Percentiles rank a stretch among this genome's conserved stretches.
Evolutionary conservation across 1,140 invertebrate species (phyloP).

Genomic region (Anoplophora glabripennis): DNA sequence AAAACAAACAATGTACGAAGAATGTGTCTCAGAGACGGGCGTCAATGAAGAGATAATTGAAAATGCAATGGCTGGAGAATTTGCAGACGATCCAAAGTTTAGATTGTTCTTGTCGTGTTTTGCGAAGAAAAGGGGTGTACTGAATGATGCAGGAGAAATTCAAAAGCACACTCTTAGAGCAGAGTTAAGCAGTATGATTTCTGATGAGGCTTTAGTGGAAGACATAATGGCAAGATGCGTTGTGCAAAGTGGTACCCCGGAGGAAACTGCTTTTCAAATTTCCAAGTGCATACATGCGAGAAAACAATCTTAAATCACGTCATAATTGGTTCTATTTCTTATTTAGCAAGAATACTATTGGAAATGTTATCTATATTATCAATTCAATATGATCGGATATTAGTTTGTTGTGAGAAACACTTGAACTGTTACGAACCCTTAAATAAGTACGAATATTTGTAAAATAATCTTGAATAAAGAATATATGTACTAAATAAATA

Average conservation of each 20-base stretch:
- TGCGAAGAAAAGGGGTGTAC: conserved; percentile 47
- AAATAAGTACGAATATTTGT: no score
- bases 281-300: not conserved
- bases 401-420: no score
- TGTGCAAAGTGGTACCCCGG: not conserved
- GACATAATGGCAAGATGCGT: not conserved
- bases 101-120: conserved; percentile 49
- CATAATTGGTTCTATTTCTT: no score
- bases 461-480: no score
- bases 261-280: conserved; percentile 3
- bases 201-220: conserved; percentile 29
- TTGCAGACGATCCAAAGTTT: conserved; percentile 45
- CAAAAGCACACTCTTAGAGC: conserved; percentile 44
- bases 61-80: conserved; percentile 46
- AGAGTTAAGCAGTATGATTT: conserved; percentile 35
- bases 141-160: conserved; percentile 42
- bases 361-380: no score
- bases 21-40: not conserved
- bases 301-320: no score
- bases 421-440: no score
- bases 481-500: no score
- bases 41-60: conserved; percentile 25
- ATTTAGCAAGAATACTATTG: no score
- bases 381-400: no score
- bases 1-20: not conserved